Evolutionary conservation across 37 sponge, comb jelly and placozoan species (phyloP), one percentile per base, ranked within the genome.

Genomic region (Bolinopsis microptera): DNA sequence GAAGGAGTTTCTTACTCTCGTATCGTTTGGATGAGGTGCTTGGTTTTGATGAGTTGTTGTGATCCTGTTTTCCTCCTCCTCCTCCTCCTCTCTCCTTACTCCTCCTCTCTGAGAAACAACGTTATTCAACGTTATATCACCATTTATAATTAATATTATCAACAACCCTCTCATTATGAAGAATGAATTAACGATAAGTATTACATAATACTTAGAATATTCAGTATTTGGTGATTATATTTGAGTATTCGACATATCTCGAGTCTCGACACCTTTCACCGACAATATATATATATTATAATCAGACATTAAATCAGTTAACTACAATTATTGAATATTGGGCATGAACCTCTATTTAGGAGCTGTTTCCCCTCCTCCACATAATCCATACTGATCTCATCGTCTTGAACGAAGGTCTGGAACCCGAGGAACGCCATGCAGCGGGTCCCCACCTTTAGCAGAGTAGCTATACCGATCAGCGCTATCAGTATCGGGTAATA

Each of bases 351-450:
- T 96, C 96, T 82, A 38, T 94, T 96, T 92, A 97, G 94, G 30
- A 96, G 94, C 23, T 95, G 94, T 83, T 98, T 98, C 32, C 98
- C 98, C 72, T 98, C 97, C 69, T 96, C 95, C 28, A 98, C 95
- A 61, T 93, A 96, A 41, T 98, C 98, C 24, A 94, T 94, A 33
- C 97, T 96, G 83, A 96, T 96, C 37, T 95, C 97, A 39, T 98
- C 98, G 75, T 97, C 97, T 13, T 94, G 95, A 9, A 98, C 93
- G 93, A 98, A 98, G 92, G 94, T 95, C 92, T 98, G 95, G 93
- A 96, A 96, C 69, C 98, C 98, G 5, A 95, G 76, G 93, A 95
- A 93, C 34, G 95, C 93, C 93, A 94, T 93, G 26, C 97, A 76
- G 13, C 97, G 38, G 0, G 94, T 95, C 13, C 98, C 98, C 26